phyloP scores from a whole-genome alignment of 1,140 invertebrate genomes.

The Pseudomyrmex flavicornis region DNA sequence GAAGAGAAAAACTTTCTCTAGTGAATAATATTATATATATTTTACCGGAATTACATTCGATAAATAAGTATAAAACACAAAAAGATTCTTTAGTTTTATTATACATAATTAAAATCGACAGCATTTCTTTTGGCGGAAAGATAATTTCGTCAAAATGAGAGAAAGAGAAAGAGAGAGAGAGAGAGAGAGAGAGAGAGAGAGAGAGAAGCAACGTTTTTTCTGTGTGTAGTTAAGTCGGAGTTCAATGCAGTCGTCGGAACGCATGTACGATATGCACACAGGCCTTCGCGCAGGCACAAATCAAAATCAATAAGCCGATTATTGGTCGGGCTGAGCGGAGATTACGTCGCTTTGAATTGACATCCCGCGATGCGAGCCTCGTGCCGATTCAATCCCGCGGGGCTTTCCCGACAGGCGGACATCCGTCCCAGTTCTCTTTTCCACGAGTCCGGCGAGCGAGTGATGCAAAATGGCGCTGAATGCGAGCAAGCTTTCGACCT shows the following conservation, averaged over 20 bases:
- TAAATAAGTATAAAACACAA: too few species aligned
- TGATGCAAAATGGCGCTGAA: background rate
- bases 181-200: too few species aligned
- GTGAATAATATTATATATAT: too few species aligned
- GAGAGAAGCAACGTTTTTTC: background rate
- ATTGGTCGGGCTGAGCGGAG: conserved; percentile 77
- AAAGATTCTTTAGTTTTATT: too few species aligned
- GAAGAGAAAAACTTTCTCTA: too few species aligned
- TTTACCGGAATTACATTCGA: too few species aligned
- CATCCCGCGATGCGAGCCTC: conserved; percentile 70
- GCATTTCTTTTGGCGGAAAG: too few species aligned
- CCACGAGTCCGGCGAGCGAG: conserved; percentile 42
- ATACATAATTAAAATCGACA: too few species aligned
- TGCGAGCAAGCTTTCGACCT: conserved; percentile 7
- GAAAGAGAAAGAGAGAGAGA: too few species aligned
- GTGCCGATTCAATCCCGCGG: conserved; percentile 73
- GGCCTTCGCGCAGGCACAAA: conserved; percentile 65
- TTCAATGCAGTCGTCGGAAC: background rate
- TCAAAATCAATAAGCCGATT: conserved; percentile 82
- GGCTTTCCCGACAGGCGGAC: conserved; percentile 74
- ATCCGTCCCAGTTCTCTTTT: conserved; percentile 78
- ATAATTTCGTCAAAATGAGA: too few species aligned
- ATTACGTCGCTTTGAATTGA: conserved; percentile 81
- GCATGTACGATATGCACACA: conserved; percentile 51
- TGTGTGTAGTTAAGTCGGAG: background rate